These are phyloP conservation scores for Xestia sexstrigata DNA, from an alignment of 2,888 invertebrate genomes.

Conservation along the genomic window DNA sequence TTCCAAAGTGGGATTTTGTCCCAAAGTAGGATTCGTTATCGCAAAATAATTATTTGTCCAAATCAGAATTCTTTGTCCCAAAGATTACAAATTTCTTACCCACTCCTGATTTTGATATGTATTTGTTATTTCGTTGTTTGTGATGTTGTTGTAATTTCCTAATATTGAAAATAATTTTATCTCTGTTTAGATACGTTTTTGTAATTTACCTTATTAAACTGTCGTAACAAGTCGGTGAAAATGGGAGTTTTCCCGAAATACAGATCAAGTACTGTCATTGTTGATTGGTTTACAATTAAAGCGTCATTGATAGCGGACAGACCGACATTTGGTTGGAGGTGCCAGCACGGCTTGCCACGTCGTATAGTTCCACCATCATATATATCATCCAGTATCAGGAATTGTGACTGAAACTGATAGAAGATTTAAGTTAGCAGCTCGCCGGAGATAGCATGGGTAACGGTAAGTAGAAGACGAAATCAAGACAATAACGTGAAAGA, in stretches of 20 bases:
- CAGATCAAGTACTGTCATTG: constrained; percentile 25
- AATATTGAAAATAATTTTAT: background rate
- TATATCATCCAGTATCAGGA: constrained; percentile 47
- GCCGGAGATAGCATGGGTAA: background rate
- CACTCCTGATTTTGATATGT: background rate
- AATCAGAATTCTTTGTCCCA: background rate
- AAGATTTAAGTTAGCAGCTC: background rate
- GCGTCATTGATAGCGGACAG: constrained; percentile 44
- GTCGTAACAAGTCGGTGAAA: constrained; percentile 30
- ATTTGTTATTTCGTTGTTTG: background rate
- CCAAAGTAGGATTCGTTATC: background rate
- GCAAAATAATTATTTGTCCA: background rate
- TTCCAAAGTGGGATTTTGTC: background rate
- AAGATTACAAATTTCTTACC: background rate
- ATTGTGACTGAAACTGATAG: constrained; percentile 13
- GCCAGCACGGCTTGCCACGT: constrained; percentile 51
- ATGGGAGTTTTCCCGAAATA: constrained; percentile 32
- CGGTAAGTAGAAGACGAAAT: background rate
- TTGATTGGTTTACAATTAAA: constrained; percentile 35
- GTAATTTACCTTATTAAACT: constrained; percentile 41
- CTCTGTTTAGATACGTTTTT: background rate
- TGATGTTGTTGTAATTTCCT: background rate
- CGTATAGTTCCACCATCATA: constrained; percentile 25
- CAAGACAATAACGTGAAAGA: background rate
- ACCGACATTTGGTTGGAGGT: constrained; percentile 32